A percentile compares a stretch with the other conserved stretches of the same genome.
Evolutionary conservation across 1,140 invertebrate species (phyloP).

Genomic region (Pogonus chalceus): DNA sequence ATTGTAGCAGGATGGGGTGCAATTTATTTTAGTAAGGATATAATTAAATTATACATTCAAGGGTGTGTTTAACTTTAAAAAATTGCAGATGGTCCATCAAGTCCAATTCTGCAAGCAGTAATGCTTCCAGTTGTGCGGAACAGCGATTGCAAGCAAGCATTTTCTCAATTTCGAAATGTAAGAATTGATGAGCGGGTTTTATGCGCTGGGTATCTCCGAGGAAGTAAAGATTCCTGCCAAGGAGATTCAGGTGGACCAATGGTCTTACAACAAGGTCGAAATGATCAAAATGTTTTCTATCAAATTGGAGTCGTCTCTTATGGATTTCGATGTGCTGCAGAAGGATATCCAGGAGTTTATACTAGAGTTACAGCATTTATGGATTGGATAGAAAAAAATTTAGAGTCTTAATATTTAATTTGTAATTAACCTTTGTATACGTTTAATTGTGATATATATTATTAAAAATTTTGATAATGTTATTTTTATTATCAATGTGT

Average conservation of each 20-base stretch:
- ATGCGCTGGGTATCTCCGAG: slow-evolving; percentile 62
- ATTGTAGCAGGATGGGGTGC: slow-evolving; percentile 72
- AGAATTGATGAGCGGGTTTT: slow-evolving; percentile 55
- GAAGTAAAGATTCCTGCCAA: slow-evolving; percentile 74
- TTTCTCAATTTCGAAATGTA: slow-evolving; percentile 40
- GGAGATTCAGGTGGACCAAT: slow-evolving; percentile 79
- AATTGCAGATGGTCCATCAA: slow-evolving; percentile 52
- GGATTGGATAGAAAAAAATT: slow-evolving; percentile 35
- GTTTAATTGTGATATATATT: no score
- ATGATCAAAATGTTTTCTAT: no score
- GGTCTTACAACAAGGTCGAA: no score
- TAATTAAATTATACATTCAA: no score
- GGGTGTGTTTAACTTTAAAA: slow-evolving; percentile 2
- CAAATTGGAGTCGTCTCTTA: slow-evolving; percentile 47
- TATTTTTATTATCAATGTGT: no score
- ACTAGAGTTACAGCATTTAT: slow-evolving; percentile 37
- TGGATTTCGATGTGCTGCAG: slow-evolving; percentile 44
- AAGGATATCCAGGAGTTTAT: slow-evolving; percentile 44
- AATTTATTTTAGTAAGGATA: slow-evolving; percentile 46
- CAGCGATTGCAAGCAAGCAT: slow-evolving; percentile 49
- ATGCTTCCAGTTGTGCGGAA: slow-evolving; percentile 59
- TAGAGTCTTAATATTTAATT: slow-evolving; percentile 23
- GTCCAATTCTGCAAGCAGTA: slow-evolving; percentile 50
- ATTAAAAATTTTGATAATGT: no score
- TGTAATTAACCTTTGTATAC: no score